phyloP scores from a whole-genome alignment of 1,140 invertebrate genomes.

The Leucophenga varia region DNA sequence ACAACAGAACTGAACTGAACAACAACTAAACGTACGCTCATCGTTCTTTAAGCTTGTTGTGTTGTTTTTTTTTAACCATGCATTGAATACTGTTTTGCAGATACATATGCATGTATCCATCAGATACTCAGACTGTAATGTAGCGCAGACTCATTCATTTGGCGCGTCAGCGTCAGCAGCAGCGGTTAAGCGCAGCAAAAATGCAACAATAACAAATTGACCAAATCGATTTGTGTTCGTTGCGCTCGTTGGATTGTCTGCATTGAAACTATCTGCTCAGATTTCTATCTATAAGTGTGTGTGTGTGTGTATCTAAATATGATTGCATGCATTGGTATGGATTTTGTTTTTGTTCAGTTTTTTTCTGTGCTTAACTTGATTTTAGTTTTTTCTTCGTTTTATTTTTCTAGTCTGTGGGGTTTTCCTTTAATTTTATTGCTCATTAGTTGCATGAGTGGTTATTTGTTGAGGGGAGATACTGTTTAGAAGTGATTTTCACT shows the following conservation, averaged over 20 bases:
- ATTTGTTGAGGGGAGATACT: slow-evolving; percentile 40
- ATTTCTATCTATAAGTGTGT: slow-evolving; percentile 4
- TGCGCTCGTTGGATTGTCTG: slow-evolving; percentile 17
- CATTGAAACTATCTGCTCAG: slow-evolving; percentile 7
- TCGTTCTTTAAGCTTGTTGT: no score
- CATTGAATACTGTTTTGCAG: no score
- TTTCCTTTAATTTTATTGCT: slow-evolving; percentile 47
- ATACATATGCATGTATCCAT: no score
- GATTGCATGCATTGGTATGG: no score
- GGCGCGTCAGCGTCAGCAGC: not conserved
- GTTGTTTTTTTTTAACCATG: no score
- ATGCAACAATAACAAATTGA: slow-evolving; percentile 53
- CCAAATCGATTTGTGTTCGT: slow-evolving; percentile 48
- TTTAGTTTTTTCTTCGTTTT: slow-evolving; percentile 33
- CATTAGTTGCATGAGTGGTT: slow-evolving; percentile 49
- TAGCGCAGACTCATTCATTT: no score
- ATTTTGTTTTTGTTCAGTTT: not conserved
- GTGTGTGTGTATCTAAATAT: no score
- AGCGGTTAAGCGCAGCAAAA: slow-evolving; percentile 18
- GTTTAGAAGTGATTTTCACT: not conserved
- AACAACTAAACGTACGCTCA: no score
- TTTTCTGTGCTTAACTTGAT: slow-evolving; percentile 2
- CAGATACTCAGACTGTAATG: no score
- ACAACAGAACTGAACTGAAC: no score
- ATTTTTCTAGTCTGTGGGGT: slow-evolving; percentile 24